Percentiles rank a stretch among this genome's conserved stretches.
phyloP scores from a whole-genome alignment of 2,113 vertebrate genomes.

The Salvelinus fontinalis region DNA sequence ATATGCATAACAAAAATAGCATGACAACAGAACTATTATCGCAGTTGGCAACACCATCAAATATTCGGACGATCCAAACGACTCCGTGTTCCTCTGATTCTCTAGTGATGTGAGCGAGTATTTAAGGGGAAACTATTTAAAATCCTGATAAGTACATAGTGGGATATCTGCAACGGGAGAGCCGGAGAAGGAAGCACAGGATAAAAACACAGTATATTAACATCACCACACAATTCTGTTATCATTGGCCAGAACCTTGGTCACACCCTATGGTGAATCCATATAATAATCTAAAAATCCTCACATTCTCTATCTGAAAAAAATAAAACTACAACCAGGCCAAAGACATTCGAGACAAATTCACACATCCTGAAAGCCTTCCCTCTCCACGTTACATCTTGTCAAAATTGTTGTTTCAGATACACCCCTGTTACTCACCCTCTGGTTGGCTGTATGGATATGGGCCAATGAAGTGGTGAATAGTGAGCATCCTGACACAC shows the following conservation, averaged over 20 bases:
- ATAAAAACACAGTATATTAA: slow-evolving; percentile 47
- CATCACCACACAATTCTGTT: slow-evolving; percentile 25
- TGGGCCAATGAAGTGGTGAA: slow-evolving; percentile 7
- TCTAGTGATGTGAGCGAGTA: slow-evolving; percentile 14
- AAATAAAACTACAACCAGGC: slow-evolving; percentile 10
- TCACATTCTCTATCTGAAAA: neutral
- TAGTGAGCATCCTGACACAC: neutral
- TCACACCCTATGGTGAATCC: slow-evolving; percentile 14
- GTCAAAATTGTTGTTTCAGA: slow-evolving; percentile 2
- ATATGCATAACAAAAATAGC: slow-evolving; percentile 18
- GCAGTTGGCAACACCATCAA: slow-evolving; percentile 7
- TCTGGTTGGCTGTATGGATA: slow-evolving; percentile 15
- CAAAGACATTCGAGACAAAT: slow-evolving; percentile 37
- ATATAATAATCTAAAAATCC: slow-evolving; percentile 21
- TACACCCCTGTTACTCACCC: neutral
- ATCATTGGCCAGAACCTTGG: slow-evolving; percentile 28
- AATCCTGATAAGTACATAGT: slow-evolving; percentile 42
- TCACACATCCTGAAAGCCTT: slow-evolving; percentile 32
- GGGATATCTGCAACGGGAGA: slow-evolving; percentile 48
- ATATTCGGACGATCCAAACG: slow-evolving; percentile 13
- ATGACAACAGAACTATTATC: slow-evolving; percentile 26
- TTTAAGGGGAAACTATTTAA: neutral
- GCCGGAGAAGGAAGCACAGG: slow-evolving; percentile 56
- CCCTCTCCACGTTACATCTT: slow-evolving; percentile 14
- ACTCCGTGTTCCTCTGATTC: slow-evolving; percentile 23